Conservation (phyloP, 2,888 invertebrate genomes). For the Sarcophaga rosellei region DNA sequence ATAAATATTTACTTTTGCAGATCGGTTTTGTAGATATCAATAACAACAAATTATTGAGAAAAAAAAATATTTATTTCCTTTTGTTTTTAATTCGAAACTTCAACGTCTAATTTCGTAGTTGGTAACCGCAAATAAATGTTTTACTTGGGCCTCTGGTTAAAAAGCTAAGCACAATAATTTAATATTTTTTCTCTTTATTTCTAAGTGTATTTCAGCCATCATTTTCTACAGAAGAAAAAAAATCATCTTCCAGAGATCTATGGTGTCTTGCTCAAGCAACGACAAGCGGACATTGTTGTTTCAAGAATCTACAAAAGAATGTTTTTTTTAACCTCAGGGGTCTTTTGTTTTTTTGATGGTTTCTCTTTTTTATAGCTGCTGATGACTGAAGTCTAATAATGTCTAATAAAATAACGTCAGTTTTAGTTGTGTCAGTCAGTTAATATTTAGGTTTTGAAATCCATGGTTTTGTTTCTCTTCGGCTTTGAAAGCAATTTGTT, state of each 20-base stretch:
- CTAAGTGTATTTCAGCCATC: background rate
- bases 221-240: background rate
- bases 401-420: conserved; percentile 46
- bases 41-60: background rate
- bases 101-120: background rate
- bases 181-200: background rate
- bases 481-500: background rate
- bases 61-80: background rate
- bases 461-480: conserved; percentile 22
- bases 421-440: conserved; percentile 20
- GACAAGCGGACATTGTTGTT: background rate
- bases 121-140: background rate
- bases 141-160: background rate
- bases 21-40: background rate
- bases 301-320: background rate
- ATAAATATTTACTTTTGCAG: background rate
- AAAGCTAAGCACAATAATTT: background rate
- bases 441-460: background rate
- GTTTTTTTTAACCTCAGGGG: background rate
- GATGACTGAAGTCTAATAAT: conserved; percentile 37
- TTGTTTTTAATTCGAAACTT: background rate
- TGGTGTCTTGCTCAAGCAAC: background rate
- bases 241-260: background rate
- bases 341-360: background rate
- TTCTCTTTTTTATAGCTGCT: conserved; percentile 10